Percentiles rank a stretch among this genome's conserved stretches.
Evolutionary conservation across 2,113 vertebrate species (phyloP).

Genomic region (Speoplatyrhinus poulsoni): DNA sequence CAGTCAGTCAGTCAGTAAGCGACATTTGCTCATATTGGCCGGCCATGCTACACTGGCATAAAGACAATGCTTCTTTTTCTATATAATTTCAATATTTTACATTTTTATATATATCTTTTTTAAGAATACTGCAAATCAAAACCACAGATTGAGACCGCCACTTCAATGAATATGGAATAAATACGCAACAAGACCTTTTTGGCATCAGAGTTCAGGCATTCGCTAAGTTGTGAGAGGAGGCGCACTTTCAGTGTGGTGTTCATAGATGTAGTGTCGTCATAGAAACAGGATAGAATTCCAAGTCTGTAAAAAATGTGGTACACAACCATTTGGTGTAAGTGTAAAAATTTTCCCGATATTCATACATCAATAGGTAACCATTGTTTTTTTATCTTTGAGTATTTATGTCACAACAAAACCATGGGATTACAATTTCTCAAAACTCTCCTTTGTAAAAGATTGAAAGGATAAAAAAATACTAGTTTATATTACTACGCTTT

Average conservation of each 20-base stretch:
- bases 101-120: no score
- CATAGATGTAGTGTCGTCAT: constrained; percentile 28
- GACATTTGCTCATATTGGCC: no score
- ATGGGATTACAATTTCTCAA: no score
- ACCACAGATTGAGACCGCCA: not conserved
- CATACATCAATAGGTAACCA: no score
- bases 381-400: no score
- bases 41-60: not conserved
- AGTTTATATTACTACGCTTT: not conserved
- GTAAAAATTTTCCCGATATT: not conserved
- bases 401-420: no score
- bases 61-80: not conserved
- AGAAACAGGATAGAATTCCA: constrained; percentile 65
- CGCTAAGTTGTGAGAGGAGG: constrained; percentile 54
- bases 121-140: not conserved
- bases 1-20: no score
- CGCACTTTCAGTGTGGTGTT: constrained; percentile 32
- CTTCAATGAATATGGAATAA: not conserved
- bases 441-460: no score
- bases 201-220: constrained; percentile 40
- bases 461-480: not conserved
- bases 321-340: not conserved
- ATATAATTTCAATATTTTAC: no score
- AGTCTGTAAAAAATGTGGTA: constrained; percentile 50
- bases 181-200: constrained; percentile 45